phyloP scores from a whole-genome alignment of 2,888 invertebrate species.

The Clistopyga incitator region DNA sequence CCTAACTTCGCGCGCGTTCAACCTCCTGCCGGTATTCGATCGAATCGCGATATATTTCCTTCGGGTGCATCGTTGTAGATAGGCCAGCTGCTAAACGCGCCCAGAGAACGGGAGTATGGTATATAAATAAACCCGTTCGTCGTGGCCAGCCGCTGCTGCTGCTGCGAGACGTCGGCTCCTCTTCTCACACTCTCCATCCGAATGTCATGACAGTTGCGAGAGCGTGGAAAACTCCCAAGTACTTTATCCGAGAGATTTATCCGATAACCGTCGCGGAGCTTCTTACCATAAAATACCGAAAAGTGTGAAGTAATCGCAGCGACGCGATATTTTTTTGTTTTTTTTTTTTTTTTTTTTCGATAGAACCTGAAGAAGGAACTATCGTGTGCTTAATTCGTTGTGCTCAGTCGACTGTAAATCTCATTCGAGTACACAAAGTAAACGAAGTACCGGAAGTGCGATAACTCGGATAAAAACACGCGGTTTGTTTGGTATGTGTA shows the following conservation, averaged over 20 bases:
- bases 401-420: too few relatives aligned
- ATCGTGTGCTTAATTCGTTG: too few relatives aligned
- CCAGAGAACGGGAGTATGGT: conserved; percentile 46
- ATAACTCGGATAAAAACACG: too few relatives aligned
- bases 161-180: conserved; percentile 16
- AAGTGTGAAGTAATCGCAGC: too few relatives aligned
- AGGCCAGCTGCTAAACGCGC: conserved; percentile 45
- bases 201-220: conserved; percentile 59
- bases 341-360: too few relatives aligned
- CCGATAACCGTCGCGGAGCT: too few relatives aligned
- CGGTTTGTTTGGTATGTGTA: conserved; percentile 10
- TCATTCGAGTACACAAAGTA: too few relatives aligned
- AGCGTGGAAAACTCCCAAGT: conserved; percentile 44
- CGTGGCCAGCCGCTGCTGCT: conserved; percentile 35
- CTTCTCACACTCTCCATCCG: conserved; percentile 31
- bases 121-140: conserved; percentile 65
- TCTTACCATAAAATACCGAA: too few relatives aligned
- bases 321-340: too few relatives aligned
- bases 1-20: not conserved
- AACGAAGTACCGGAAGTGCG: too few relatives aligned
- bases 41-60: conserved; percentile 58
- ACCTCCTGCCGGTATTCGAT: conserved; percentile 33
- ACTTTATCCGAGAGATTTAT: too few relatives aligned
- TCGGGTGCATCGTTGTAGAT: conserved; percentile 44
- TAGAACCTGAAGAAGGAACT: too few relatives aligned